phyloP scores from a whole-genome alignment of 2,113 vertebrate genomes.

The Propithecus coquereli region DNA sequence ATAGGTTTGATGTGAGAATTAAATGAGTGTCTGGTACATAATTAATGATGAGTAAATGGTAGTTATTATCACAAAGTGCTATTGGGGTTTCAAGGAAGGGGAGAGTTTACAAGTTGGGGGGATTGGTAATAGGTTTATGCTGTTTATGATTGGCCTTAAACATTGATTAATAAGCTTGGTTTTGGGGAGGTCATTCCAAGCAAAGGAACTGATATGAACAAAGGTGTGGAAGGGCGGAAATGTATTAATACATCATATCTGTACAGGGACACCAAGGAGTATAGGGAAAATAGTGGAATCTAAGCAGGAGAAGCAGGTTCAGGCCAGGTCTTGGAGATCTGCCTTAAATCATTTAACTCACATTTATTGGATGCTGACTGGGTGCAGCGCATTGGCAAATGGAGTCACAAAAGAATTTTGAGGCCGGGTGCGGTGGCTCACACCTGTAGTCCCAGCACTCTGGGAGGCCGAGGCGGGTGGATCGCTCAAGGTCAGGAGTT shows the following conservation, averaged over 20 bases:
- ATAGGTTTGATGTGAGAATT: background rate
- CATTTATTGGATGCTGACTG: background rate
- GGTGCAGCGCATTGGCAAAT: background rate
- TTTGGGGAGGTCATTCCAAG: background rate
- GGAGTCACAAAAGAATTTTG: background rate
- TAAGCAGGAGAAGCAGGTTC: background rate
- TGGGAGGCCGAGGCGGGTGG: no score
- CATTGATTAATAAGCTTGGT: background rate
- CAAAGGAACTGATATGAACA: background rate
- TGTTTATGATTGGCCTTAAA: background rate
- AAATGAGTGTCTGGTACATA: background rate
- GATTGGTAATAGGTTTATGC: background rate
- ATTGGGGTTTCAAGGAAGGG: background rate
- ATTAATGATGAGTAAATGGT: background rate
- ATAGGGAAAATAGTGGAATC: background rate
- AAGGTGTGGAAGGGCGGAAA: background rate
- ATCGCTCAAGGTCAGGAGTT: no score
- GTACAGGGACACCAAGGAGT: background rate
- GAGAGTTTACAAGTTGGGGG: background rate
- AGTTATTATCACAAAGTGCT: background rate
- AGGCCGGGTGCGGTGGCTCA: no score
- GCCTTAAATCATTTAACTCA: background rate
- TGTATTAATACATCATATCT: accelerated
- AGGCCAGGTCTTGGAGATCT: background rate
- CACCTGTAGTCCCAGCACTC: no score